A percentile compares a stretch with the other conserved stretches of the same genome.
These are phyloP conservation scores for Synergus umbraculus DNA, from an alignment of 2,888 invertebrate species.

Conservation along the genomic window DNA sequence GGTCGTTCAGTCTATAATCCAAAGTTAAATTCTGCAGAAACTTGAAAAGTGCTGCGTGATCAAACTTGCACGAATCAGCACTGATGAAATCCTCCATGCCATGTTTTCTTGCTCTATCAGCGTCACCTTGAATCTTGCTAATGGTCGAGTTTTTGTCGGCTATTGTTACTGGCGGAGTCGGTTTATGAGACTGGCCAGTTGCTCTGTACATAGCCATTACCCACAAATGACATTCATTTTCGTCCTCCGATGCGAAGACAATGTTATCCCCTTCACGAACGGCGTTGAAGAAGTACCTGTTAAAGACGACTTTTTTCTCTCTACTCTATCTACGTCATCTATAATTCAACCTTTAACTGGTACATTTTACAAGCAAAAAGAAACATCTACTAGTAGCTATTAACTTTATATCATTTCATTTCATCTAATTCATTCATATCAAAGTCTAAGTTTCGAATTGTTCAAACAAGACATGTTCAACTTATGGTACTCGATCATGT, in stretches of 20 bases:
- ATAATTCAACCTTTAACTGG: conserved; percentile 33
- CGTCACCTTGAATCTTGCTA: conserved; percentile 94
- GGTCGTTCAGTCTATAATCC: conserved; percentile 97
- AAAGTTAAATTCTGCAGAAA: conserved; percentile 94
- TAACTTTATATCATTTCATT: background rate
- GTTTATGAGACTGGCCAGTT: conserved; percentile 99
- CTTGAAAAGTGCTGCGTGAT: conserved; percentile 95
- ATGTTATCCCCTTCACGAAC: conserved; percentile 99
- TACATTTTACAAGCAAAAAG: conserved; percentile 23
- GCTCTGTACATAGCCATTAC: conserved; percentile 99
- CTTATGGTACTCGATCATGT: background rate
- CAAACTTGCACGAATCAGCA: conserved; percentile 98
- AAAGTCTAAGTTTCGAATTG: background rate
- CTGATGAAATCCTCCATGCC: conserved; percentile 99
- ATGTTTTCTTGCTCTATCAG: conserved; percentile 97
- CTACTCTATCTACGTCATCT: conserved; percentile 36
- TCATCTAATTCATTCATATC: background rate
- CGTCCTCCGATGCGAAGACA: conserved; percentile 96
- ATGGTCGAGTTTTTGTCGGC: conserved; percentile 91
- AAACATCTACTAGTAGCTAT: background rate
- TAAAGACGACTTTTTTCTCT: conserved; percentile 29
- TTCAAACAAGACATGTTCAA: conserved; percentile 7
- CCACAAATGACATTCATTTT: conserved; percentile 99
- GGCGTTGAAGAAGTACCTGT: conserved; percentile 97
- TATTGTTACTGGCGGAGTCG: conserved; percentile 93